Percentiles rank a stretch among this genome's conserved stretches.
These are phyloP conservation scores for Acridotheres tristis DNA, from an alignment of 2,797 vertebrate species.

Conservation along the genomic window DNA sequence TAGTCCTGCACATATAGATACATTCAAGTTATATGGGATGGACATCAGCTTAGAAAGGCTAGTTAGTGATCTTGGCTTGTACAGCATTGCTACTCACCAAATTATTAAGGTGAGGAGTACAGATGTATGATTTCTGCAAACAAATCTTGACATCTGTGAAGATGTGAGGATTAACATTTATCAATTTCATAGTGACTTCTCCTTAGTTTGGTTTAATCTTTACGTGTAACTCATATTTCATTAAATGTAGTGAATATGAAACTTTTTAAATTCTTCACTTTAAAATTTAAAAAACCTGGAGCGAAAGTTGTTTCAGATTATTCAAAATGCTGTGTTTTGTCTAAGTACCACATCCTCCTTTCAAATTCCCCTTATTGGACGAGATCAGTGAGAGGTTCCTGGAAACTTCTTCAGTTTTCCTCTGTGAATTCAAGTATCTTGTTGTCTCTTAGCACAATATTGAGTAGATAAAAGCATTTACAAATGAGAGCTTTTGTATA, in stretches of 20 bases:
- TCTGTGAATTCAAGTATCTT: not conserved
- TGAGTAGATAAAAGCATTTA: not conserved
- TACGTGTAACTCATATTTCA: fast-evolving
- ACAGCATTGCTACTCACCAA: not conserved
- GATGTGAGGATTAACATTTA: not conserved
- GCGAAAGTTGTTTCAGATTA: not conserved
- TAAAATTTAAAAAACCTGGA: not conserved
- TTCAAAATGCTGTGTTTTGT: not conserved
- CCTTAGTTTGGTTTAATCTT: not conserved
- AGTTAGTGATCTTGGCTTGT: not conserved
- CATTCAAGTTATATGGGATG: not conserved
- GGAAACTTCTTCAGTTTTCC: not conserved
- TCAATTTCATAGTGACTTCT: not conserved
- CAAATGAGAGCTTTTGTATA: not conserved
- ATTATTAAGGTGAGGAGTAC: not conserved
- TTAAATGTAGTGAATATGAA: not conserved
- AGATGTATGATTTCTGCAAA: not conserved
- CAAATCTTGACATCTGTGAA: not conserved
- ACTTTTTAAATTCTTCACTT: not conserved
- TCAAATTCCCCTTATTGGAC: fast-evolving
- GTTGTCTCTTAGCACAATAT: not conserved
- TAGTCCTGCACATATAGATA: not conserved
- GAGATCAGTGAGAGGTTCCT: not conserved
- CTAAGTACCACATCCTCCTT: not conserved
- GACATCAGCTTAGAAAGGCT: not conserved